Conservation (phyloP, 2,888 invertebrate species). For the Eupithecia pulchellata region DNA sequence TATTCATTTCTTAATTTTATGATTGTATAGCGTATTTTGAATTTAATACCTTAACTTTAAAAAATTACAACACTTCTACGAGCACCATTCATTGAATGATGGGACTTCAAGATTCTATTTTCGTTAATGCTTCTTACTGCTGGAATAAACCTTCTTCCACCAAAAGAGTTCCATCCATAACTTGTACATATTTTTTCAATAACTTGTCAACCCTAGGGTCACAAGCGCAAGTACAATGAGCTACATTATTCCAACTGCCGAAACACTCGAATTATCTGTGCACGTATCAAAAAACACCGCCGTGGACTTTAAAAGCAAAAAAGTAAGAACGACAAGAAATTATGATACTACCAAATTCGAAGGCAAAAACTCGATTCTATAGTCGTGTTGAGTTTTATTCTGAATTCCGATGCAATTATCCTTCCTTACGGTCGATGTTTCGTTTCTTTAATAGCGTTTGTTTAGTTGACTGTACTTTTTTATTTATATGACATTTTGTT, state of each 20-base stretch:
- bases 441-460: conserved; percentile 55
- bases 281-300: conserved; percentile 72
- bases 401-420: conserved; percentile 61
- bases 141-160: too few relatives aligned
- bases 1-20: too few relatives aligned
- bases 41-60: too few relatives aligned
- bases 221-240: conserved; percentile 53
- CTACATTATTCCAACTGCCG: conserved; percentile 66
- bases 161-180: too few relatives aligned
- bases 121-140: too few relatives aligned
- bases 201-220: conserved; percentile 33
- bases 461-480: conserved; percentile 43
- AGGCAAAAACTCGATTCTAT: conserved; percentile 69
- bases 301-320: conserved; percentile 56
- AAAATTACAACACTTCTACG: too few relatives aligned
- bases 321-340: conserved; percentile 73
- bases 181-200: too few relatives aligned
- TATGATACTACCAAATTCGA: conserved; percentile 82
- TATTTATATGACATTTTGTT: neutral
- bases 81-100: too few relatives aligned
- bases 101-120: too few relatives aligned
- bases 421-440: conserved; percentile 48
- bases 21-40: too few relatives aligned
- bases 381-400: conserved; percentile 57
- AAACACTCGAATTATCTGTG: conserved; percentile 69